phyloP scores from a whole-genome alignment of 2,797 vertebrate genomes.

The Muscicapa striata region DNA sequence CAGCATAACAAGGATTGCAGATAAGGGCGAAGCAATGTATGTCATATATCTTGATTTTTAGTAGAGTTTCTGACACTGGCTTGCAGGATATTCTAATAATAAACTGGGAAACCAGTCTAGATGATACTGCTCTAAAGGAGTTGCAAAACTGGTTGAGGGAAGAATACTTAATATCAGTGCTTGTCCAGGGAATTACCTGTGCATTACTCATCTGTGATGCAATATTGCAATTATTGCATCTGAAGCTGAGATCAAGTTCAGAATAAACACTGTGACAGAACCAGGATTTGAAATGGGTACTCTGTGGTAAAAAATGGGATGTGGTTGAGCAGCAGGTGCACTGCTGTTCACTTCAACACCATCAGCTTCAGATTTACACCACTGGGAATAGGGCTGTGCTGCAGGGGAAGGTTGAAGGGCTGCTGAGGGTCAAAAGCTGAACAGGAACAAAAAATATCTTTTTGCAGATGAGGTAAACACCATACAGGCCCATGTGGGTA shows the following conservation, averaged over 20 bases:
- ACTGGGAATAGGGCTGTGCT: background rate
- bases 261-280: background rate
- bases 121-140: background rate
- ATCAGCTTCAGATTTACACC: background rate
- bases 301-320: background rate
- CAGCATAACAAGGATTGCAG: background rate
- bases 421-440: accelerated
- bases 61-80: background rate
- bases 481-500: background rate
- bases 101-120: slow-evolving; percentile 1
- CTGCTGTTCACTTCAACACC: background rate
- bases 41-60: slow-evolving; percentile 43
- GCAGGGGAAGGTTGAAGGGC: background rate
- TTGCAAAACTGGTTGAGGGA: slow-evolving; percentile 15
- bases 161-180: background rate
- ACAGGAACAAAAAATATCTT: accelerated
- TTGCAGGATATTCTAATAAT: slow-evolving; percentile 50
- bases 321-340: background rate
- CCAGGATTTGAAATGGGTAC: background rate
- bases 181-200: background rate
- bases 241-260: background rate
- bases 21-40: background rate
- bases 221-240: background rate
- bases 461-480: background rate
- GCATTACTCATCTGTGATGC: slow-evolving; percentile 6